phyloP scores from a whole-genome alignment of 2,797 vertebrate species.

The Galaxias olidus region DNA sequence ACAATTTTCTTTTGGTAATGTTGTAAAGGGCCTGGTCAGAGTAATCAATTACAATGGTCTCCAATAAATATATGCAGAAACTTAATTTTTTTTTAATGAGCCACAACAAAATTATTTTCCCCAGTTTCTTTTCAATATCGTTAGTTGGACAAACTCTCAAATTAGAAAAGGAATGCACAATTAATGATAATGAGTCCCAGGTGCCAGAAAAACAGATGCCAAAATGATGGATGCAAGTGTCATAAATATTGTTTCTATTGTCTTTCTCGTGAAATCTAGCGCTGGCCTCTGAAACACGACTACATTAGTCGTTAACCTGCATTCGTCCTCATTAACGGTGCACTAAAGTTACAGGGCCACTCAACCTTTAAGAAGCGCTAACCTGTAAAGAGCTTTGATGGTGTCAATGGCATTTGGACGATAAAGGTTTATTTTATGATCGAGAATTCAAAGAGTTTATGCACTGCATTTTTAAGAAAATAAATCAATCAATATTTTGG shows the following conservation, averaged over 20 bases:
- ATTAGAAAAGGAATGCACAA: constrained; percentile 63
- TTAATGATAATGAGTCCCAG: constrained; percentile 76
- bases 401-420: constrained; percentile 55
- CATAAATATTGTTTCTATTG: constrained; percentile 75
- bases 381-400: constrained; percentile 70
- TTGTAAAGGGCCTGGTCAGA: too few relatives aligned
- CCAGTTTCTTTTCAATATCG: constrained; percentile 30
- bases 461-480: neutral
- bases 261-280: constrained; percentile 54
- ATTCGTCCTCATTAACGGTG: constrained; percentile 77
- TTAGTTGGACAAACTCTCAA: constrained; percentile 47
- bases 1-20: too few relatives aligned
- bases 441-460: constrained; percentile 40
- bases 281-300: constrained; percentile 65
- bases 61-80: too few relatives aligned
- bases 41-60: too few relatives aligned
- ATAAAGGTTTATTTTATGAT: constrained; percentile 59
- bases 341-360: constrained; percentile 69
- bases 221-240: constrained; percentile 78
- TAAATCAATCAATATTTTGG: neutral
- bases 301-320: constrained; percentile 73
- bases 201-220: constrained; percentile 71
- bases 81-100: too few relatives aligned
- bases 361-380: constrained; percentile 64
- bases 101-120: constrained; percentile 1